phyloP scores from a whole-genome alignment of 1,140 invertebrate species.

The Samia ricini region DNA sequence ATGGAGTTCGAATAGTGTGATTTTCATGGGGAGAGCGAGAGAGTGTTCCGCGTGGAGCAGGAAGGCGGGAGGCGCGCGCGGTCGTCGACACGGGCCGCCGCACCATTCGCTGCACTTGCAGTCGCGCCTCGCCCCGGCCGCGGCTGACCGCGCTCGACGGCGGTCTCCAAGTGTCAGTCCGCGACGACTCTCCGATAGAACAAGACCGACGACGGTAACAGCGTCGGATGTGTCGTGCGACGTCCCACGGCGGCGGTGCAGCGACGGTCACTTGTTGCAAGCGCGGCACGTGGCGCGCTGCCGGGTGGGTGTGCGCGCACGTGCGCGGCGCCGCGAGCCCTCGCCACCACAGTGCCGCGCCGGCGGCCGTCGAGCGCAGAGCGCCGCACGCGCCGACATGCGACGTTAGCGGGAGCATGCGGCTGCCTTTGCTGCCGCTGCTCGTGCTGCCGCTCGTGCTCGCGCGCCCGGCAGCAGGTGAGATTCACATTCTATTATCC shows the following conservation, averaged over 20 bases:
- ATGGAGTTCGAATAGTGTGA: slow-evolving; percentile 7
- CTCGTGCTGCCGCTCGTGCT: slow-evolving; percentile 68
- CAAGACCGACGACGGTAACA: slow-evolving; percentile 46
- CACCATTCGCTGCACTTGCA: slow-evolving; percentile 41
- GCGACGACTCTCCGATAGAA: slow-evolving; percentile 54
- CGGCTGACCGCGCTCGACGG: slow-evolving; percentile 32
- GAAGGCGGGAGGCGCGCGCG: slow-evolving; percentile 30
- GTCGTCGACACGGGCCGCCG: slow-evolving; percentile 41
- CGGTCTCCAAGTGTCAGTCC: slow-evolving; percentile 35
- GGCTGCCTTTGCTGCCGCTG: slow-evolving; percentile 66
- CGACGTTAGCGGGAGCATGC: slow-evolving; percentile 61
- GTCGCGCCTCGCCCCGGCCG: slow-evolving; percentile 22
- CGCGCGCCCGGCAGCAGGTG: slow-evolving; percentile 67
- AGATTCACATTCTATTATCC: slow-evolving; percentile 12
- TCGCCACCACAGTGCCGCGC: slow-evolving; percentile 38
- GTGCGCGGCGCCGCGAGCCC: slow-evolving; percentile 27
- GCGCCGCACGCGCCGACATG: slow-evolving; percentile 66
- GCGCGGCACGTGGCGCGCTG: slow-evolving; percentile 35
- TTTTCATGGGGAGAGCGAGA: background rate
- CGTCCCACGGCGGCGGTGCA: slow-evolving; percentile 21
- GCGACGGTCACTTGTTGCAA: slow-evolving; percentile 35
- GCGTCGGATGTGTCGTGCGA: slow-evolving; percentile 45
- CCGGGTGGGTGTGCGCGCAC: slow-evolving; percentile 37
- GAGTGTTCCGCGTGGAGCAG: slow-evolving; percentile 13
- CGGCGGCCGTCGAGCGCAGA: slow-evolving; percentile 46